Evolutionary conservation across 1,140 invertebrate species (phyloP).

Genomic region (Paraescarpia echinospica): DNA sequence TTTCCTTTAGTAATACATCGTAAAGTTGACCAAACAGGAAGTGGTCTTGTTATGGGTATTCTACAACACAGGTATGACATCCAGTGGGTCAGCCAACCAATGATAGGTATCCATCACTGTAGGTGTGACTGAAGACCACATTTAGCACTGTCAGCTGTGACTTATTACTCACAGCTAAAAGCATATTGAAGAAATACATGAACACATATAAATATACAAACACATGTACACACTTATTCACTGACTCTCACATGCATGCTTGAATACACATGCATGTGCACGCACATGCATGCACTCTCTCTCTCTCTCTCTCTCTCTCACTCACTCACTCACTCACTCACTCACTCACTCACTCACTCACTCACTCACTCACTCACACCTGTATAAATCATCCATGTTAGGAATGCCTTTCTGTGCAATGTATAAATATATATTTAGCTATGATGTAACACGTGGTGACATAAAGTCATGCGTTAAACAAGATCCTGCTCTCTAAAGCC

Average conservation of each 20-base stretch:
- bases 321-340: too few relatives aligned
- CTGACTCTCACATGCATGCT: too few relatives aligned
- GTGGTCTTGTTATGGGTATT: not conserved
- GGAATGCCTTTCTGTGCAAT: not conserved
- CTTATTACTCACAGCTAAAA: not conserved
- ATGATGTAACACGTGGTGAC: not conserved
- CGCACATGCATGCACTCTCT: too few relatives aligned
- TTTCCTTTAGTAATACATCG: not conserved
- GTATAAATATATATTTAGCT: not conserved
- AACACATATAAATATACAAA: too few relatives aligned
- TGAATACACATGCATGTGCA: too few relatives aligned
- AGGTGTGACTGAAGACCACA: not conserved
- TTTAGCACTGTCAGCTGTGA: not conserved
- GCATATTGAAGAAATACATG: not conserved
- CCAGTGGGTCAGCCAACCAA: too few relatives aligned
- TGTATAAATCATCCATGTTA: not conserved
- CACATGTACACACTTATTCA: too few relatives aligned
- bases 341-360: too few relatives aligned
- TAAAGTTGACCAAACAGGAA: not conserved
- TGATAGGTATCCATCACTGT: not conserved
- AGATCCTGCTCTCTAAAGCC: not conserved
- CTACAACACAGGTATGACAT: not conserved
- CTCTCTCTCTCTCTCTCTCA: too few relatives aligned
- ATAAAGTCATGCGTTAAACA: not conserved
- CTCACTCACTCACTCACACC: too few relatives aligned